Evolutionary conservation across 1,140 invertebrate species (phyloP), one percentile per base, ranked within the genome.

Genomic region (Oreohelix idahoensis): DNA sequence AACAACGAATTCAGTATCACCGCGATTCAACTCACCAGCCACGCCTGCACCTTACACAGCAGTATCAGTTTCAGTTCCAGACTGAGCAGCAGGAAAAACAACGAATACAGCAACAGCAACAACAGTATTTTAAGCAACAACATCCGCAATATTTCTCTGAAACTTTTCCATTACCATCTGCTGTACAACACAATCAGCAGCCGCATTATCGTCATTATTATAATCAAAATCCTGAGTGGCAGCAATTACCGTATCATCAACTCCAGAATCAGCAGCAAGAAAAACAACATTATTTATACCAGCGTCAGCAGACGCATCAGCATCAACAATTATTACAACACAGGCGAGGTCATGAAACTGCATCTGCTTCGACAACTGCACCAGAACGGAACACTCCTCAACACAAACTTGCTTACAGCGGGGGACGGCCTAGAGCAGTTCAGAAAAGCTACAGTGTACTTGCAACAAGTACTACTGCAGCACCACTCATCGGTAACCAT

Each of bases 1-100:
- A 80, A 36, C 79, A 80, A 49, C 79, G 79, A 80, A 70, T 80
- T 39, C 77, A 79, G 63, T 69, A 29, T 35, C 77, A 79, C 15
- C 58, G 4, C 26, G 51, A 79, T 39, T n/a, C 45, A n/a, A 38
- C 77, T 1, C 66, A 71, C 8, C n/a, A 80, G 26, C 39, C 71
- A 15, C n/a, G 49, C 11, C 71, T 53, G 26, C 42, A 75, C 58
- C 69, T 49, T 1, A 36, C 77, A 42, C 66, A 42, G 69, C 79
- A 81, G 69, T 26, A 70, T 15, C 63, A 70, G 29, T 66, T 42
- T 53, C 78, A 79, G 49, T 63, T 66, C n/a, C 79, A 70, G 69
- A 42, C 20, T 36, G 26, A 32, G 4, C 63, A 29, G 38, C 70
- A 74, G 23, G 66, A 82, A 15, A 39, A 66, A 35, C 75, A 78